Percentiles rank a stretch among this genome's conserved stretches.
Evolutionary conservation across 2,797 vertebrate genomes (phyloP).

Genomic region (Lerista edwardsae): DNA sequence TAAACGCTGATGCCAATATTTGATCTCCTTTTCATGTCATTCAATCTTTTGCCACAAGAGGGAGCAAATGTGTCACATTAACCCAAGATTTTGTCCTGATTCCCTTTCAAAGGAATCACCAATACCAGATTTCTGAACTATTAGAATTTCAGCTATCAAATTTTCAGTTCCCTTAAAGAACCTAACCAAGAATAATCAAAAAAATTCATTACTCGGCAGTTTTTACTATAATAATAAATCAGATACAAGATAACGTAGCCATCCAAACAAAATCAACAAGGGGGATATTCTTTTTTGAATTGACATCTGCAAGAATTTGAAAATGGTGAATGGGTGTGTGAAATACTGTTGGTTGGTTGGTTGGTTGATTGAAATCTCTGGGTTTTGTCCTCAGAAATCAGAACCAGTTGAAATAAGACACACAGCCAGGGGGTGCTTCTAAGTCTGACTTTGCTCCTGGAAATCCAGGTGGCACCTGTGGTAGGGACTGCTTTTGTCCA

Average conservation of each 20-base stretch:
- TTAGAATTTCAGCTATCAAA: fast-evolving
- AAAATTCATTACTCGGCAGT: background rate
- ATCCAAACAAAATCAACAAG: background rate
- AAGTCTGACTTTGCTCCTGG: background rate
- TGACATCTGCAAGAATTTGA: background rate
- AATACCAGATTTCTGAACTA: background rate
- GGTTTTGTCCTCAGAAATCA: background rate
- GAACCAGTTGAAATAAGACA: background rate
- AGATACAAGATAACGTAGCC: background rate
- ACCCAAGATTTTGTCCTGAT: background rate
- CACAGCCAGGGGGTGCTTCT: background rate
- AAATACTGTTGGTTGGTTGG: too few species aligned
- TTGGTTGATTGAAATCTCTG: too few species aligned
- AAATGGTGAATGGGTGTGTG: background rate
- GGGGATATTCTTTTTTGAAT: background rate
- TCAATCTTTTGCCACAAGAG: constrained; percentile 45
- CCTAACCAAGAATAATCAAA: background rate
- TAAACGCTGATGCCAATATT: background rate
- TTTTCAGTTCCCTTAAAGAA: background rate
- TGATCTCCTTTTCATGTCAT: constrained; percentile 9
- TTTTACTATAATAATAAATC: background rate
- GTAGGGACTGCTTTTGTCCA: background rate
- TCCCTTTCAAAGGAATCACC: background rate
- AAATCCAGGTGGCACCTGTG: background rate
- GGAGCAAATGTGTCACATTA: constrained; percentile 64